Evolutionary conservation across 2,888 invertebrate species (phyloP), one percentile per base, ranked within the genome.

Genomic region (Abrostola triplasia): DNA sequence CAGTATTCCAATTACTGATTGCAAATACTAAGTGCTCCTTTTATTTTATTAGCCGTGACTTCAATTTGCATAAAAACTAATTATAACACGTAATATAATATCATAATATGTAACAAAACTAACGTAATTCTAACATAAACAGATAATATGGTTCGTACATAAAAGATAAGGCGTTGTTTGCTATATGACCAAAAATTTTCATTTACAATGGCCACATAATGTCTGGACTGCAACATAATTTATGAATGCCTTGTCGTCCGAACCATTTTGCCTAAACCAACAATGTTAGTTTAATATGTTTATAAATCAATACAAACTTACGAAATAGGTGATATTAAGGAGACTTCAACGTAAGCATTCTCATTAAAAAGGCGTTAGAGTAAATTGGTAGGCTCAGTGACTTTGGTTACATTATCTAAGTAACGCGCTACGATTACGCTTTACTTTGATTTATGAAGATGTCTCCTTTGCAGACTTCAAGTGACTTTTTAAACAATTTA

Each of bases 391-490:
- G 36, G 59, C 41, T 70, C 51, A 63, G 55, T 47, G 44, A 65
- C 67, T 58, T 71, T 70, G 48, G 57, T 38, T 49, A 64, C 67
- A 48, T 60, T 65, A 67, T 67, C 53, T 41, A 51, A 61, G 54
- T 65, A 60, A 52, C 54, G 51, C 63, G 58, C 55, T 66, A 67
- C 57, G 64, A 67, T 72, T 59, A 58, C 11, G 58, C 4, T 24
- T 24, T 24, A 24, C 24, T 24, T 65, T 77, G 53, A 77, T 62
- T 73, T 77, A 73, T 64, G 58, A 63, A 56, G 53, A 59, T 55
- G 44, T 35, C 11, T 36, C 38, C 47, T 61, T 68, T 40, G 40
- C 53, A 1, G 55, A 35, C 40, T 42, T 37, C 54, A 56, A 57
- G 58, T 47, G 47, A 62, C n/a, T 63, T 59, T 49, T 47, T 36